These are phyloP conservation scores for Poecilus cupreus DNA, from an alignment of 2,888 invertebrate genomes.

Conservation along the genomic window DNA sequence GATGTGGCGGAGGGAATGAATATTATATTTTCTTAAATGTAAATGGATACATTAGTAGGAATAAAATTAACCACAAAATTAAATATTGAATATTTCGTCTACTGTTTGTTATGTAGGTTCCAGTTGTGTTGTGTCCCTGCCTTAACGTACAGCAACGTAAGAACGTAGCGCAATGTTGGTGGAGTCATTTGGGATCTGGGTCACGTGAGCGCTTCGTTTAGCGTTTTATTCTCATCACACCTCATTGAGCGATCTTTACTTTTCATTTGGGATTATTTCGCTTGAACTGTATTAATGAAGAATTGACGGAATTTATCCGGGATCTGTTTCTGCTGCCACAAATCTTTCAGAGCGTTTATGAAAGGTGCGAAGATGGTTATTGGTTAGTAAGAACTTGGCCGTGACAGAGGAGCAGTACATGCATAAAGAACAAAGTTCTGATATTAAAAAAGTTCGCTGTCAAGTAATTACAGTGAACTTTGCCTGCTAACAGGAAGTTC, in stretches of 20 bases:
- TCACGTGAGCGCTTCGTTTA: conserved; percentile 44
- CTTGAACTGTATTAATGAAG: conserved; percentile 48
- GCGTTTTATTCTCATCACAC: conserved; percentile 45
- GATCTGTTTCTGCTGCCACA: background rate
- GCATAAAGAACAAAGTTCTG: too few species aligned
- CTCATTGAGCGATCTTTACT: conserved; percentile 49
- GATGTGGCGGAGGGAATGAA: too few species aligned
- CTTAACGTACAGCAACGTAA: background rate
- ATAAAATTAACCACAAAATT: too few species aligned
- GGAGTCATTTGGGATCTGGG: conserved; percentile 31
- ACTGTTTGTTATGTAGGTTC: too few species aligned
- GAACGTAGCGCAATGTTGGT: background rate
- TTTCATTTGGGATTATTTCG: conserved; percentile 51
- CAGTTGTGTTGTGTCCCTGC: background rate
- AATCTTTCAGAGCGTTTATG: background rate
- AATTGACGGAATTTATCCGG: conserved; percentile 21
- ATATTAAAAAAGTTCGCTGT: conserved; percentile 54
- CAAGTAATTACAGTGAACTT: conserved; percentile 53
- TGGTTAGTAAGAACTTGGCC: too few species aligned
- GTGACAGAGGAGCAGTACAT: too few species aligned
- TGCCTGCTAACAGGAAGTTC: conserved; percentile 54
- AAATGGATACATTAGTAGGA: too few species aligned
- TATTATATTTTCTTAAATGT: too few species aligned
- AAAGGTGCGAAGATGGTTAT: too few species aligned
- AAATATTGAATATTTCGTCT: too few species aligned